These are phyloP conservation scores for Ceratina calcarata DNA, from an alignment of 1,140 invertebrate species.

Conservation along the genomic window DNA sequence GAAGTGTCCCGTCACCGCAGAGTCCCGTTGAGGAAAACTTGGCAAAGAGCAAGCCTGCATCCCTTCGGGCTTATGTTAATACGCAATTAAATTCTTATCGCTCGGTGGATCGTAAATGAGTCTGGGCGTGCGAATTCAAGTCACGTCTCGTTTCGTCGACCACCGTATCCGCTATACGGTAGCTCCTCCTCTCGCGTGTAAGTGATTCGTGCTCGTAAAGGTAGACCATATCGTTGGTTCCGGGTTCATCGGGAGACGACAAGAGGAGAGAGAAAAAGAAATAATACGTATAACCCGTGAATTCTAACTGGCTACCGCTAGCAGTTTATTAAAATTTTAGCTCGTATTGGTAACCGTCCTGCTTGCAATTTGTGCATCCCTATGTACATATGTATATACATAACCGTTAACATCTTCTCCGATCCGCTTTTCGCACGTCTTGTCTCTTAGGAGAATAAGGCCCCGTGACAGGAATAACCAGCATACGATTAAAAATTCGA, in stretches of 20 bases:
- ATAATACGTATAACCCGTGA: conserved; percentile 12
- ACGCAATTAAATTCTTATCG: conserved; percentile 66
- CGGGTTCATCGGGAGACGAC: conserved; percentile 36
- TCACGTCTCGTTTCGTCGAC: conserved; percentile 53
- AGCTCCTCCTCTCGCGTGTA: conserved; percentile 7
- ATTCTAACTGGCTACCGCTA: conserved; percentile 39
- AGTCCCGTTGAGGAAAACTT: not conserved
- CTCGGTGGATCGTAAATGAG: conserved; percentile 63
- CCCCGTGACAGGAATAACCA: conserved; percentile 45
- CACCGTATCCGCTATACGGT: conserved; percentile 7
- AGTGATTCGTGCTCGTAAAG: conserved; percentile 17
- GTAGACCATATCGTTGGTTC: not conserved
- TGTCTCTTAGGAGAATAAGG: conserved; percentile 17
- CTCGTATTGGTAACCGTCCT: conserved; percentile 50
- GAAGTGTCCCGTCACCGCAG: too few relatives aligned
- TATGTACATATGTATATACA: not conserved
- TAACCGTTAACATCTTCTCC: not conserved
- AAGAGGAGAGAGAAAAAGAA: conserved; percentile 9
- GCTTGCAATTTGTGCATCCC: not conserved
- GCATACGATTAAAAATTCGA: conserved; percentile 44
- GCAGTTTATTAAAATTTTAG: conserved; percentile 63
- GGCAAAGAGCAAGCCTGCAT: not conserved
- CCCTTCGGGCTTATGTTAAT: conserved; percentile 59
- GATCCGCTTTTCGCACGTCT: not conserved
- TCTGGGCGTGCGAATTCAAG: conserved; percentile 50